Evolutionary conservation across 2,888 invertebrate genomes (phyloP), one percentile per base, ranked within the genome.

Genomic region (Actias luna): DNA sequence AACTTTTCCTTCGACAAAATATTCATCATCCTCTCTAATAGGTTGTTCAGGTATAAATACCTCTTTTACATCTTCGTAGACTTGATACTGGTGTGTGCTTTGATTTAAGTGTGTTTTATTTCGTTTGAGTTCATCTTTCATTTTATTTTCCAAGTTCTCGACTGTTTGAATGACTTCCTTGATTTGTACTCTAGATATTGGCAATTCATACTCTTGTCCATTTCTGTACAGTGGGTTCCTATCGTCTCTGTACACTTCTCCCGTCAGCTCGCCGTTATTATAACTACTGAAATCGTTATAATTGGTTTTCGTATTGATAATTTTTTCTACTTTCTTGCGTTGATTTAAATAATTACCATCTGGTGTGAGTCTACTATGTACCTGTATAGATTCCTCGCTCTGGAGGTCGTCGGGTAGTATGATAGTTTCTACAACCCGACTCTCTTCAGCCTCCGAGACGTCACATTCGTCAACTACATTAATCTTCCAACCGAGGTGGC

Each of bases 401-500:
- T 77, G 78, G 62, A 89, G 80, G 67, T 90, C 87, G 60, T 83
- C 81, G 16, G 89, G 86, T 4, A 87, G 84, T 1, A 84, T 78
- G 3, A 90, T 75, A 5, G 83, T 83, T 69, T 93, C 89, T 5
- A 90, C 86, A 69, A 91, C 84, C 16, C 88, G 90, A 72, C 92
- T 93, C 61, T 94, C 93, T 76, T 94, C 94, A 27, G 93, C 94
- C 58, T 93, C 93, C 1, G 85, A 81, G 64, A 82, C 85, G 69
- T 97, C 96, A 78, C 98, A 98, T 58, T 94, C 93, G 83, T 99
- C 98, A 69, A 96, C 93, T 0, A 99, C 97, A 84, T 97, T 96
- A 75, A 99, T 98, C 90, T 97, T 98, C 98, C 98, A 98, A 59
- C 99, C 99, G 78, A 99, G 95, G 83, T 98, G 95, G 67, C 98